phyloP scores from a whole-genome alignment of 92 coral and sea anemone species.

The Heteractis magnifica region DNA sequence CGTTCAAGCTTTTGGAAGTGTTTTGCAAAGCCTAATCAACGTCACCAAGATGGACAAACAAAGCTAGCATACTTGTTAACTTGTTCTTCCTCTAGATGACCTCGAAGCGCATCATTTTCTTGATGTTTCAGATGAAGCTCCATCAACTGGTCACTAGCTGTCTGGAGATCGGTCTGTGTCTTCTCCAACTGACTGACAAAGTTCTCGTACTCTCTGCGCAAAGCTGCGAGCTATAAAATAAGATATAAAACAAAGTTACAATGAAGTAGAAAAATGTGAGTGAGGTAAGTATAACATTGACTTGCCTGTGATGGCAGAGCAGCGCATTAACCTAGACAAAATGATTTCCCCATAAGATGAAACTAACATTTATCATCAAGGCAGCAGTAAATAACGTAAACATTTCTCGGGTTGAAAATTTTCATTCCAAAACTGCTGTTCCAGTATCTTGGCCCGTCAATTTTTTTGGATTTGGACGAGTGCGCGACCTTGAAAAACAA shows the following conservation, averaged over 20 bases:
- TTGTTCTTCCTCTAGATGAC: slow-evolving; percentile 89
- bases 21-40: too few species aligned
- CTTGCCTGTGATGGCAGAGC: too few species aligned
- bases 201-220: slow-evolving; percentile 75
- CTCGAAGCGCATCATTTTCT: slow-evolving; percentile 78
- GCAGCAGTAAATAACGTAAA: too few species aligned
- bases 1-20: too few species aligned
- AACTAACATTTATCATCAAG: too few species aligned
- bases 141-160: slow-evolving; percentile 72
- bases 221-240: slow-evolving; percentile 64
- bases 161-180: slow-evolving; percentile 68
- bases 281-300: not conserved
- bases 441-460: too few species aligned
- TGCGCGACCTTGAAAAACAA: too few species aligned
- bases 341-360: too few species aligned
- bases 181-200: slow-evolving; percentile 74
- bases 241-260: not conserved
- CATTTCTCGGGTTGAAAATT: too few species aligned
- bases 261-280: not conserved
- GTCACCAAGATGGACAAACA: not conserved
- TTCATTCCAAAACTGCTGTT: too few species aligned
- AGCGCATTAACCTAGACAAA: too few species aligned
- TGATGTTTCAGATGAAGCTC: slow-evolving; percentile 83
- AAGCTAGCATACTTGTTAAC: slow-evolving; percentile 33
- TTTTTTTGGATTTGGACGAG: too few species aligned